Percentiles rank a stretch among this genome's conserved stretches.
phyloP scores from a whole-genome alignment of 1,140 invertebrate species.

The honey bee (Apis mellifera) region DNA sequence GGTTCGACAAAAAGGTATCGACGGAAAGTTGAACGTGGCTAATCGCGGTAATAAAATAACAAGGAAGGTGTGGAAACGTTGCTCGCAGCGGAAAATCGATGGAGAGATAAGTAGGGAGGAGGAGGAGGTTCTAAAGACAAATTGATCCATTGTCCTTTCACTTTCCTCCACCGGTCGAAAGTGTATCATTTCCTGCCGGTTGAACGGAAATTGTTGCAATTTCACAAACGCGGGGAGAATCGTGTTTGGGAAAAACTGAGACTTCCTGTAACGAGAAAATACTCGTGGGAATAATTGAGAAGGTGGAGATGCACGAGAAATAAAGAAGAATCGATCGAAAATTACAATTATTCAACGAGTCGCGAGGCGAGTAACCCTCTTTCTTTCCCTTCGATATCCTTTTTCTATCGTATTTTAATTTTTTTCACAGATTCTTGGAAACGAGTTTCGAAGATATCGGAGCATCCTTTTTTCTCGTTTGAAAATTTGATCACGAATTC shows the following conservation, averaged over 20 bases:
- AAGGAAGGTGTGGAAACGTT: neutral
- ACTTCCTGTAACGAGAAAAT: no score
- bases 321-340: no score
- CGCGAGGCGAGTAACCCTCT: no score
- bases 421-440: no score
- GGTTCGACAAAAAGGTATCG: no score
- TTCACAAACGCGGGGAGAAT: neutral
- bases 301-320: no score
- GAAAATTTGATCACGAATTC: slow-evolving; percentile 2
- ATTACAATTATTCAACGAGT: no score
- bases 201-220: neutral
- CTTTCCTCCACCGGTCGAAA: slow-evolving; percentile 24
- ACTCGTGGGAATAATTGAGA: no score
- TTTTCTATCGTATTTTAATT: no score
- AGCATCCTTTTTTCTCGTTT: no score
- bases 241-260: neutral
- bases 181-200: slow-evolving; percentile 2
- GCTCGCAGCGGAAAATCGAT: neutral
- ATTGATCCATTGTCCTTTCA: slow-evolving; percentile 32
- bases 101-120: neutral
- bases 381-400: no score
- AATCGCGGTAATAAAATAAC: neutral
- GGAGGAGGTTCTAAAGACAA: neutral
- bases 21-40: neutral
- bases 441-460: no score